These are phyloP conservation scores for Bradypus variegatus DNA, from an alignment of 2,797 vertebrate species.

Conservation along the genomic window DNA sequence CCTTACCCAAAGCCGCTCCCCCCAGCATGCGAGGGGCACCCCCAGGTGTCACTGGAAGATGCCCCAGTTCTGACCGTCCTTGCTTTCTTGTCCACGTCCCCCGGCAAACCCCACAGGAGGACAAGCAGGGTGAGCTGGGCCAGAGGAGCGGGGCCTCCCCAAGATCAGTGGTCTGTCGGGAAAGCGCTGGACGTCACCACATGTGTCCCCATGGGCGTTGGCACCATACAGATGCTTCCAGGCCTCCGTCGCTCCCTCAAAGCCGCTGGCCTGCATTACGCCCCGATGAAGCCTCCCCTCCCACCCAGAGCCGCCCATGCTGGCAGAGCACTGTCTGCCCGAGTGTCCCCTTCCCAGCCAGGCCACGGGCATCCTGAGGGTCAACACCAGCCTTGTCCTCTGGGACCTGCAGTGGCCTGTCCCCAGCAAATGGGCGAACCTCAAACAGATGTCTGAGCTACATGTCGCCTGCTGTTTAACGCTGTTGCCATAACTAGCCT, in stretches of 20 bases:
- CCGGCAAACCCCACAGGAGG: accelerated
- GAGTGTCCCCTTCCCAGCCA: background rate
- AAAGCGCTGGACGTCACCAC: background rate
- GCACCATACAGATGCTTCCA: accelerated
- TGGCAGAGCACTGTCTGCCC: too few species aligned
- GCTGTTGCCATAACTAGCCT: too few species aligned
- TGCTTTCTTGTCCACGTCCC: background rate
- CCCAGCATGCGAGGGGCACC: accelerated
- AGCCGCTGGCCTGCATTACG: background rate
- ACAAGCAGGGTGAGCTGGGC: too few species aligned
- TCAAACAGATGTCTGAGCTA: too few species aligned
- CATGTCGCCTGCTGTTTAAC: accelerated
- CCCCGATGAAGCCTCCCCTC: background rate
- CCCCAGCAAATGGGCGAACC: background rate
- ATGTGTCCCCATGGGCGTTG: background rate
- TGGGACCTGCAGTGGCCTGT: accelerated
- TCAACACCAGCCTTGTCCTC: background rate
- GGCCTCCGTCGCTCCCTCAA: too few species aligned
- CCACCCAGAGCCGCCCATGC: background rate
- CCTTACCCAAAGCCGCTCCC: background rate
- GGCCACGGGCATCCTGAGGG: background rate
- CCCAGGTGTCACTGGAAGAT: background rate
- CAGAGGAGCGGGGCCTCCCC: accelerated
- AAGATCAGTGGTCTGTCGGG: background rate
- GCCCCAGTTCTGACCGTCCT: background rate